Evolutionary conservation across 2,888 invertebrate species (phyloP), one percentile per base, ranked within the genome.

Genomic region (Spisula solida): DNA sequence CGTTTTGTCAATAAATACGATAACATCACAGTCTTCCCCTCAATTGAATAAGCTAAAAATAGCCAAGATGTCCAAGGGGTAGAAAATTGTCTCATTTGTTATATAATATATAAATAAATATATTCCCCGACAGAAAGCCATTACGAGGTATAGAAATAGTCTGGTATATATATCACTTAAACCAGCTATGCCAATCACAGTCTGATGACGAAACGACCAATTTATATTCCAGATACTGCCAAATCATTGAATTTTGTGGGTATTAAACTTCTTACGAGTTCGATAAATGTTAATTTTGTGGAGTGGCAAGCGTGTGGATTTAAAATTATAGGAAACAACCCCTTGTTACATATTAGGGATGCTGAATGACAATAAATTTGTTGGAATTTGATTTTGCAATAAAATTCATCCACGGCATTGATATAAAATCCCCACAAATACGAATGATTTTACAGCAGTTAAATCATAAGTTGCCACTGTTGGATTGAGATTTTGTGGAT

Each of bases 401-500:
- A 5, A 5, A 41, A 41, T 41, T 41, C 8, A 41, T 41, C 8
- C 41, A 41, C 2, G 41, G 2, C 2, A 41, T 41, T 41, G 41
- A 41, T 41, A 41, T 41, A 41, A 41, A 41, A 41, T 41, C 4
- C 41, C 41, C 41, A 41, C 41, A 41, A 41, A 41, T 41, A 41
- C 41, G 41, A 5, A 5, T 41, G 41, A 41, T 41, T 41, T 41
- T 5, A 41, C 8, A 41, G 41, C 41, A 51, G 6, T 1, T 51
- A 51, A 51, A 51, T 51, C 16, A 55, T 18, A 55, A 55, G 47
- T 41, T 51, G 81, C 25, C 16, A 81, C 55, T 81, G 47, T 25
- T 25, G 29, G 20, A n/a, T 25, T 14, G 20, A n/a, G 25, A 79
- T 20, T 75, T 79, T 85, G 79, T 85, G 78, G 85, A 85, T 85